Percentiles rank a stretch among this genome's conserved stretches.
Conservation (phyloP, 2,113 vertebrate species). For the Rallus limicola region DNA sequence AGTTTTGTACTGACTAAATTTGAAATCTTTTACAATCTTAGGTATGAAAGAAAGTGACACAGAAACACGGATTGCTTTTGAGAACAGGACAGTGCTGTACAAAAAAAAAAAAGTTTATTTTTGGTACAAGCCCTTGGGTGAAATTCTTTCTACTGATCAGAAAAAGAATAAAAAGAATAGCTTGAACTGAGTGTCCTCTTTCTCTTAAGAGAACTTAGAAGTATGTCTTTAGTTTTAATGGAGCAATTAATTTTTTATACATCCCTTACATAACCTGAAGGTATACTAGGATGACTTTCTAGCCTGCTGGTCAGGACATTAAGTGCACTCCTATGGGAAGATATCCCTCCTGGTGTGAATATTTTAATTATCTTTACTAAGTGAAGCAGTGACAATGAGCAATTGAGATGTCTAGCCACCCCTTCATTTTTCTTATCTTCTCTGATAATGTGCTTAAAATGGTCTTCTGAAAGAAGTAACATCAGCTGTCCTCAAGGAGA, state of each 20-base stretch:
- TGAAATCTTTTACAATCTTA: neutral
- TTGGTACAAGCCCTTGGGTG: neutral
- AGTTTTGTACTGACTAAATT: neutral
- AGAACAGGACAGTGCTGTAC: neutral
- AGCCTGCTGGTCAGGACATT: neutral
- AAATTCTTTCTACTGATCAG: neutral
- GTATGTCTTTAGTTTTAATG: neutral
- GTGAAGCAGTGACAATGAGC: neutral
- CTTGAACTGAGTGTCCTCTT: neutral
- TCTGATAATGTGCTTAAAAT: neutral
- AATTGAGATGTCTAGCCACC: neutral
- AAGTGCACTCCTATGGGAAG: neutral
- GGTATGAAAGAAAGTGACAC: neutral
- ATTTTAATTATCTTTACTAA: neutral
- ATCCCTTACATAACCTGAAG: neutral
- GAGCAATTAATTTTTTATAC: constrained; percentile 2
- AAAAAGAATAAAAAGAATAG: neutral
- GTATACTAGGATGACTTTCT: neutral
- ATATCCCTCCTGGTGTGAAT: neutral
- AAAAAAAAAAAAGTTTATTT: neutral
- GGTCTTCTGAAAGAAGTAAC: neutral
- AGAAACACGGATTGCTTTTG: neutral
- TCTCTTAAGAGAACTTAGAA: neutral
- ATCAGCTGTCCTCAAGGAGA: neutral
- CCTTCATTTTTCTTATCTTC: neutral